Evolutionary conservation across 2,888 invertebrate genomes (phyloP).

Genomic region (Parnassius glacialis): DNA sequence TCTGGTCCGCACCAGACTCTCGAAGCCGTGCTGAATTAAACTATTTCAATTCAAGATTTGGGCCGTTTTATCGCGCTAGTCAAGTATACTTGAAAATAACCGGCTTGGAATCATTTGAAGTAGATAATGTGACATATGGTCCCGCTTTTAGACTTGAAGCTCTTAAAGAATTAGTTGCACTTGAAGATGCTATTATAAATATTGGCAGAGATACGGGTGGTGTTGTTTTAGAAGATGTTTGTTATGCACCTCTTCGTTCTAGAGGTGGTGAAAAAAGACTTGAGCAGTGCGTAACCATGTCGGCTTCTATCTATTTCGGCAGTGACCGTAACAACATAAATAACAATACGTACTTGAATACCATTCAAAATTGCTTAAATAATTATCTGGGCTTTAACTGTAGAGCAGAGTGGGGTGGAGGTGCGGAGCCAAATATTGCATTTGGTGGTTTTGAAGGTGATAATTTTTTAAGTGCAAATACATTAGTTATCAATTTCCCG

Average conservation of each 20-base stretch:
- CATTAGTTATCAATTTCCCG: conserved; percentile 88
- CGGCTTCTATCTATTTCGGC: conserved; percentile 89
- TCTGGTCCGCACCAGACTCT: conserved; percentile 94
- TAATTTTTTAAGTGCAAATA: conserved; percentile 67
- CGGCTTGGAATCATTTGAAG: conserved; percentile 64
- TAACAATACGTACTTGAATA: conserved; percentile 58
- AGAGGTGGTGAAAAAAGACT: conserved; percentile 79
- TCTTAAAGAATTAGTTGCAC: conserved; percentile 84
- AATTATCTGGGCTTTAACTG: conserved; percentile 79
- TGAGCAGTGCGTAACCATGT: conserved; percentile 89
- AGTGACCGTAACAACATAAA: conserved; percentile 78
- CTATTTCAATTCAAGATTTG: conserved; percentile 92
- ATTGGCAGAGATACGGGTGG: conserved; percentile 80
- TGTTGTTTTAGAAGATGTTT: conserved; percentile 81
- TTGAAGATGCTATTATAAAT: conserved; percentile 84
- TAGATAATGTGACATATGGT: conserved; percentile 82
- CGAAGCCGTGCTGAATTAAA: conserved; percentile 90
- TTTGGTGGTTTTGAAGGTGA: conserved; percentile 86
- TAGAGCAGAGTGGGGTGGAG: conserved; percentile 92
- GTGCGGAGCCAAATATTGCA: conserved; percentile 90
- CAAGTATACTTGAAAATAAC: conserved; percentile 91
- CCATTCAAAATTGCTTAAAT: conserved; percentile 65
- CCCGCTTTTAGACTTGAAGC: conserved; percentile 91
- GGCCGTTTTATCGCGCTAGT: conserved; percentile 93
- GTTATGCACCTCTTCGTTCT: conserved; percentile 90